Base-by-base conservation (phyloP, 1,140 invertebrate genomes). In the Drosophila equinoxialis region DNA sequence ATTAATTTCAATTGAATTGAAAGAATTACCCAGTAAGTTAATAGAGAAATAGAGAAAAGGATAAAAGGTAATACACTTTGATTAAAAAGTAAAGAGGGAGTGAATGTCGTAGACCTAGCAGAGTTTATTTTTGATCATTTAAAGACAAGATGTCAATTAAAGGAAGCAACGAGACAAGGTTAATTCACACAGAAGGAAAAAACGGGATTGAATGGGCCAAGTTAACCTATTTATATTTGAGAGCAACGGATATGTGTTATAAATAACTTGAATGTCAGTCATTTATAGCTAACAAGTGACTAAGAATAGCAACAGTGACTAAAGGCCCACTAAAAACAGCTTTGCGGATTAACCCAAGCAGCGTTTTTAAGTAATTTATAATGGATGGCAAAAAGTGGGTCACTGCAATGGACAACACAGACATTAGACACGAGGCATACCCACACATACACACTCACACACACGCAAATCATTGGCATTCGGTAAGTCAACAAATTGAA, bases 401-500 rank as follows among this genome's bases (percentile, higher is more conserved):
- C 81, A 85, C 82, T 79, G 74, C 74, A 77, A 55, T 51, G 45
- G 45, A 23, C 45, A 51, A 51, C 45, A 51, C 41, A 35, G 20
- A 45, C 41, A 63, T n/a, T 37, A 37, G 35, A 37, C 35, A 37
- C 10, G 35, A 55, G 23, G 20, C 57, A 37, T 13, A 37, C 57
- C 11, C 45, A 6, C 65, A 65, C 61, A 62, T 45, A 37, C 61
- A 20, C 60, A 67, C 74, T 42, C 64, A 61, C 42, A 68, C 62
- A 75, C 65, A 63, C 23, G 37, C 57, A 59, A 59, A 59, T 59
- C 57, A 37, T 17, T 37, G 48, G 42, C 61, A 35, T 42, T 48
- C 61, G 48, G 61, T 69, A 75, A 79, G 69, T 83, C 67, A 79
- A 83, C 79, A 83, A 74, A 78, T 74, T 71, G 48, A 69, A 82